Percentiles rank a stretch among this genome's conserved stretches.
Evolutionary conservation across 2,888 invertebrate species (phyloP).

Genomic region (Drosophila birchii): DNA sequence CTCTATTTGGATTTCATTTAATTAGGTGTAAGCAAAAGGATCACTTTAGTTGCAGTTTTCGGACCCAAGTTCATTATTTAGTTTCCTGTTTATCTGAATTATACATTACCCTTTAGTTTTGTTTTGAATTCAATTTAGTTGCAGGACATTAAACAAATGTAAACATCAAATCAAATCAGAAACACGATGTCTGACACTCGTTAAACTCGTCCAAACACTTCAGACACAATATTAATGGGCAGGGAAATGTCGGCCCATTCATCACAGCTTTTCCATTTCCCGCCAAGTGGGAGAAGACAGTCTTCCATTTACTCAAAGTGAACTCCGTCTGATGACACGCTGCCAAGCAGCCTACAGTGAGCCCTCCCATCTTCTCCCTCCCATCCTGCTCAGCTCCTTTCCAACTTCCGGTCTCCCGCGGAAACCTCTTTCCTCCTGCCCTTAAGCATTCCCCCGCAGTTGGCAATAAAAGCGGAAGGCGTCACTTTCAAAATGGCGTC

Average conservation of each 20-base stretch:
- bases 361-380: neutral
- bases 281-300: constrained; percentile 15
- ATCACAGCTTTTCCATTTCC: constrained; percentile 34
- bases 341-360: neutral
- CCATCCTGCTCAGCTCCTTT: constrained; percentile 10
- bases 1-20: neutral
- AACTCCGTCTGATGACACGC: constrained; percentile 20
- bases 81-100: too few species aligned
- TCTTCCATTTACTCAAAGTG: constrained; percentile 29
- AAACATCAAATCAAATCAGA: constrained; percentile 20
- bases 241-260: constrained; percentile 28
- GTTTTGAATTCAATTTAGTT: constrained; percentile 6
- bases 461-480: constrained; percentile 58
- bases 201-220: constrained; percentile 4
- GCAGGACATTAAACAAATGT: neutral
- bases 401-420: constrained; percentile 25
- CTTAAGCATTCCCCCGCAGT: constrained; percentile 5
- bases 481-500: constrained; percentile 69
- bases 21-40: neutral
- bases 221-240: constrained; percentile 29
- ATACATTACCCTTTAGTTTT: too few species aligned
- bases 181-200: constrained; percentile 1
- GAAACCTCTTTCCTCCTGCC: constrained; percentile 1
- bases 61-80: neutral
- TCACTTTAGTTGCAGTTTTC: neutral